A percentile compares a stretch with the other conserved stretches of the same genome.
These are phyloP conservation scores for Tillus elongatus DNA, from an alignment of 2,888 invertebrate genomes.

Conservation along the genomic window DNA sequence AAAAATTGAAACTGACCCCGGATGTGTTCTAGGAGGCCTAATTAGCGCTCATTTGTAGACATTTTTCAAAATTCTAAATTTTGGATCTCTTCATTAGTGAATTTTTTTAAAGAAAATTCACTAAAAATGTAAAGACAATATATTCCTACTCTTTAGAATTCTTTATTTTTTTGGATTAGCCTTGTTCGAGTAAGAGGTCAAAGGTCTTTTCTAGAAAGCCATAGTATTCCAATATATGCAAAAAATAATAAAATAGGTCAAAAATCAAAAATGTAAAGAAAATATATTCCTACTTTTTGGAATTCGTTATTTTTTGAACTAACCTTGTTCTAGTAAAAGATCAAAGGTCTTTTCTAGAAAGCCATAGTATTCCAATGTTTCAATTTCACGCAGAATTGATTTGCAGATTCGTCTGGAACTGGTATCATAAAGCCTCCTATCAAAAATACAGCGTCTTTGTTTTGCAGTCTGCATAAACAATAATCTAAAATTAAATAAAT, in stretches of 20 bases:
- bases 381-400: not conserved
- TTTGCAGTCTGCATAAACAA: not conserved
- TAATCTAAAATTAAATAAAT: slow-evolving; percentile 1
- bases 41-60: too few species aligned
- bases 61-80: too few species aligned
- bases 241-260: too few species aligned
- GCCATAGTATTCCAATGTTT: not conserved
- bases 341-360: not conserved
- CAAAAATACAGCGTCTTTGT: not conserved
- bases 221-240: not conserved
- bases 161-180: not conserved
- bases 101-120: too few species aligned
- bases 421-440: not conserved
- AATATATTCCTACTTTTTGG: too few species aligned
- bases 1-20: too few species aligned
- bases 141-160: too few species aligned
- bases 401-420: not conserved
- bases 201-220: not conserved
- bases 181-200: not conserved
- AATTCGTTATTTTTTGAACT: not conserved
- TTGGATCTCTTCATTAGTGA: too few species aligned
- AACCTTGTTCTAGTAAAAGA: not conserved
- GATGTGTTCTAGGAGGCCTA: too few species aligned
- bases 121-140: too few species aligned
- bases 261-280: too few species aligned